Percentiles rank a stretch among this genome's conserved stretches.
These are phyloP conservation scores for Neodiprion fabricii DNA, from an alignment of 1,140 invertebrate genomes.

Conservation along the genomic window DNA sequence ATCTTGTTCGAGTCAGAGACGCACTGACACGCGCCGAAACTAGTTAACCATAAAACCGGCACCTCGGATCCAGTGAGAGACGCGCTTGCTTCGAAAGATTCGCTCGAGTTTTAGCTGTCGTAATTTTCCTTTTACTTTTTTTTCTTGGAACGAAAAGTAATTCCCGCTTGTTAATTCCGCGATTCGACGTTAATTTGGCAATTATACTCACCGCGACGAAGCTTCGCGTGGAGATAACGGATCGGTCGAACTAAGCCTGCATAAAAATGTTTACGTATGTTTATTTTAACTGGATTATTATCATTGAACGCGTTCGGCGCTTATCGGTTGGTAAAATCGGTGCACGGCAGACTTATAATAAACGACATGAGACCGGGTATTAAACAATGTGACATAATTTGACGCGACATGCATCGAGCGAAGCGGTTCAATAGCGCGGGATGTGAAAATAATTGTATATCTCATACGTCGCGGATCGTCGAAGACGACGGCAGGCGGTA, in stretches of 20 bases:
- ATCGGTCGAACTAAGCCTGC: not conserved
- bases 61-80: not conserved
- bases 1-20: conserved; percentile 2
- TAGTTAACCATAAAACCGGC: not conserved
- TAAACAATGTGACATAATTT: not conserved
- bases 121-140: not conserved
- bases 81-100: not conserved
- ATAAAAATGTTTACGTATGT: conserved; percentile 4
- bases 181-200: no score
- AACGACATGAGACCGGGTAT: no score
- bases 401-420: not conserved
- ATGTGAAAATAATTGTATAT: no score
- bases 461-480: no score
- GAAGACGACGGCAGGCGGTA: no score
- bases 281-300: not conserved
- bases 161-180: no score
- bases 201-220: no score
- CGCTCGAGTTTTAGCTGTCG: no score
- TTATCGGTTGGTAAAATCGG: not conserved
- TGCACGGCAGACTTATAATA: not conserved
- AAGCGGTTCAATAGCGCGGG: not conserved
- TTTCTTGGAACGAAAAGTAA: no score
- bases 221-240: not conserved
- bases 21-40: not conserved
- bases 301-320: not conserved